These are phyloP conservation scores for Aurelia sp. DNA, from an alignment of 30 jellyfish, hydroid and myxozoan species.

Conservation along the genomic window DNA sequence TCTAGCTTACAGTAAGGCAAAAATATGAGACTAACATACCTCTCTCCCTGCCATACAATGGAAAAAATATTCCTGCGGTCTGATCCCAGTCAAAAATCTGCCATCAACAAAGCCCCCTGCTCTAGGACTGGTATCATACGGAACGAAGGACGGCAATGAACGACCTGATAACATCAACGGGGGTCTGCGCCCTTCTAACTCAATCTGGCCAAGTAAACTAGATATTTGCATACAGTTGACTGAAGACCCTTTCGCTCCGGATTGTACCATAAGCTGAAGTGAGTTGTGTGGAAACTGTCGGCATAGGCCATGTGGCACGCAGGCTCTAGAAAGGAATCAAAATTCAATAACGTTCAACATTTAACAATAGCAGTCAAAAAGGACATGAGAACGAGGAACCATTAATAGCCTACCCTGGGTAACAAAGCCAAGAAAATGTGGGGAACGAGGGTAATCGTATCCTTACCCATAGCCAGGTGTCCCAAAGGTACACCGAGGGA, in stretches of 20 bases:
- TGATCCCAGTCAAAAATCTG: slow-evolving; percentile 96
- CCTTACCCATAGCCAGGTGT: too few relatives aligned
- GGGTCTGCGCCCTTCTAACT: slow-evolving; percentile 99
- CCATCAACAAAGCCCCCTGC: slow-evolving; percentile 99
- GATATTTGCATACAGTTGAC: slow-evolving; percentile 99
- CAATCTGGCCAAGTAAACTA: slow-evolving; percentile 99
- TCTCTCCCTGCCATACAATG: slow-evolving; percentile 99
- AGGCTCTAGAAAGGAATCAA: slow-evolving; percentile 71
- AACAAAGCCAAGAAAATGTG: too few relatives aligned
- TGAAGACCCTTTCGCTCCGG: slow-evolving; percentile 99
- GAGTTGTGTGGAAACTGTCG: slow-evolving; percentile 95
- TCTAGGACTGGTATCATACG: slow-evolving; percentile 96
- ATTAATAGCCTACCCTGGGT: too few relatives aligned
- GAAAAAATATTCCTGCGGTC: slow-evolving; percentile 99
- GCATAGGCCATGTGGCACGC: slow-evolving; percentile 90
- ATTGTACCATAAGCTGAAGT: slow-evolving; percentile 98
- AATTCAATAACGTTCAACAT: too few relatives aligned
- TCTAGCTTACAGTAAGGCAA: too few relatives aligned
- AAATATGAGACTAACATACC: slow-evolving; percentile 41
- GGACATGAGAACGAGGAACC: too few relatives aligned
- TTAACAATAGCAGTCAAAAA: too few relatives aligned
- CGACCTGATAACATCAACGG: slow-evolving; percentile 98
- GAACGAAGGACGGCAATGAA: slow-evolving; percentile 93
- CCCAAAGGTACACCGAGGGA: too few relatives aligned
- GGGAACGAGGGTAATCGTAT: too few relatives aligned